Percentiles rank a stretch among this genome's conserved stretches.
Conservation (phyloP, 2,888 invertebrate genomes). For the Apocheima hispidaria region DNA sequence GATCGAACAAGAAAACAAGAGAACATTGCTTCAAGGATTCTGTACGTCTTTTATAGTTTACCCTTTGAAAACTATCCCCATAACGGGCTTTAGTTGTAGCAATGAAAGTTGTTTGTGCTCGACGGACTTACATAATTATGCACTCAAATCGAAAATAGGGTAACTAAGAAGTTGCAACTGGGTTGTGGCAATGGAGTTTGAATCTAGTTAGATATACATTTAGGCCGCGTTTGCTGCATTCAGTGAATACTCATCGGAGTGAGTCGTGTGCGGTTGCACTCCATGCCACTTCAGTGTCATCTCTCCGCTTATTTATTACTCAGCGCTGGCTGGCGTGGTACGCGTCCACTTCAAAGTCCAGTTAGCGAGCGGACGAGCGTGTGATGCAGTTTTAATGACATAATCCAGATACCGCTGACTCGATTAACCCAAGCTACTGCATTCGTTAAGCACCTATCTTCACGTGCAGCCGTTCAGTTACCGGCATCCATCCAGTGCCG, state of each 20-base stretch:
- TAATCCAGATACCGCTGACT: constrained; percentile 80
- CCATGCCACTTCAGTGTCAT: constrained; percentile 32
- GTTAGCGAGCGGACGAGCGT: constrained; percentile 69
- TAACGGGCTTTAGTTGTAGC: not conserved
- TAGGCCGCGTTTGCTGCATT: constrained; percentile 29
- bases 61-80: not conserved
- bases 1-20: not conserved
- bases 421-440: constrained; percentile 73
- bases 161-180: constrained; percentile 27
- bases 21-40: not conserved
- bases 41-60: not conserved
- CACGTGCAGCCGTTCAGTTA: constrained; percentile 59
- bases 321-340: constrained; percentile 7
- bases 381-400: constrained; percentile 82
- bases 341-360: constrained; percentile 63
- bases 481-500: constrained; percentile 57
- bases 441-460: constrained; percentile 70
- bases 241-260: constrained; percentile 29
- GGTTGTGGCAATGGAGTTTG: constrained; percentile 32
- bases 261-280: constrained; percentile 20
- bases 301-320: constrained; percentile 42
- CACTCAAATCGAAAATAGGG: constrained; percentile 26
- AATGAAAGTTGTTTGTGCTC: constrained; percentile 6
- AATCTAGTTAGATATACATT: constrained; percentile 28
- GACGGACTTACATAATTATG: constrained; percentile 6